phyloP scores from a whole-genome alignment of 2,888 invertebrate genomes.

The Sarcophaga rosellei region DNA sequence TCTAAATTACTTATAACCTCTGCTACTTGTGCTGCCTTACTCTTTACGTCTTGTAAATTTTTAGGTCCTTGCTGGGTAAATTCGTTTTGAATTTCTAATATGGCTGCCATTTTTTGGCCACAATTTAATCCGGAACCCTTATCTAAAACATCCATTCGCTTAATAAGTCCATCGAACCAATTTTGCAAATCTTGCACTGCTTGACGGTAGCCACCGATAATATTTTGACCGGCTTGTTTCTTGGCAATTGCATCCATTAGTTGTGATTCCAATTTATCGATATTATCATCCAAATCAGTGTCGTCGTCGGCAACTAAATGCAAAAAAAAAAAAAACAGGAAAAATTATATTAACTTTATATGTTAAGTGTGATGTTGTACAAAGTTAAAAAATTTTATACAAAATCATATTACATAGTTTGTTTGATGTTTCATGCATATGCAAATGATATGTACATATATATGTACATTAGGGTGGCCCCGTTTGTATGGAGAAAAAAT shows the following conservation, averaged over 20 bases:
- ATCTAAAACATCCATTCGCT: conserved; percentile 91
- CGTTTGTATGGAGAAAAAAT: no score
- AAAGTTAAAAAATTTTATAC: no score
- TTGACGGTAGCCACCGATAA: conserved; percentile 90
- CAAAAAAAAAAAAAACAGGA: background rate
- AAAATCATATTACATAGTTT: no score
- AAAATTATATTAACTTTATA: background rate
- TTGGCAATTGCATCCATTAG: conserved; percentile 87
- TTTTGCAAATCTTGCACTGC: conserved; percentile 88
- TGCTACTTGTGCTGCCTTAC: conserved; percentile 87
- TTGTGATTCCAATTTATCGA: conserved; percentile 87
- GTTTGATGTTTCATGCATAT: no score
- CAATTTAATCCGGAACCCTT: conserved; percentile 92
- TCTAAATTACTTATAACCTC: conserved; percentile 93
- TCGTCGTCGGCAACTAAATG: conserved; percentile 83
- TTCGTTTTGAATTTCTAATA: conserved; percentile 88
- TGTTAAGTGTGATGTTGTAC: no score
- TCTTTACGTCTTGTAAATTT: conserved; percentile 87
- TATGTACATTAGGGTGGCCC: no score
- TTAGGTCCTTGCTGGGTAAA: conserved; percentile 88
- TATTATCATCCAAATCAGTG: conserved; percentile 87
- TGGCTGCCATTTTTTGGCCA: conserved; percentile 88
- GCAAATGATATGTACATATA: no score
- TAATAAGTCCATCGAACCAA: conserved; percentile 91
- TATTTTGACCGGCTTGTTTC: conserved; percentile 88